Base-by-base conservation (phyloP, 2,113 vertebrate species). In the Symphodus melops region DNA sequence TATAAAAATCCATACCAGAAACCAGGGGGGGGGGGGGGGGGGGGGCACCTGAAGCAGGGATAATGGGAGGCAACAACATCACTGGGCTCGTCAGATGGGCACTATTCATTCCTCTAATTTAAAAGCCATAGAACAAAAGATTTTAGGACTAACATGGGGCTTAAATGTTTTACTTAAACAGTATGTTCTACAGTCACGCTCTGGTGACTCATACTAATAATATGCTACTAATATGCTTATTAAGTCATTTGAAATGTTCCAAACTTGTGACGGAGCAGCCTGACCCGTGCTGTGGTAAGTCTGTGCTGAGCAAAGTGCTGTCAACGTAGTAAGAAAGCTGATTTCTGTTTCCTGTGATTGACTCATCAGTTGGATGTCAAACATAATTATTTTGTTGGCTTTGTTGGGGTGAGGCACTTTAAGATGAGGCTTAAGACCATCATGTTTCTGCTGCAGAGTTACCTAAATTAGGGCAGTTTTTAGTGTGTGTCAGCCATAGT, bases 351-450 rank as follows among this genome's bases (percentile, higher is more conserved):
- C 68, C 68, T 76, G 62, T 74, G 65, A 79, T 89, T 89, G 91
- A 88, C 78, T 91, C 86, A 88, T 85, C 79, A 85, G 52, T 59
- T 59, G 52, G 51, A 68, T 60, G 60, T 89, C 85, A 87, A 86
- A 82, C 83, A 68, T 72, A 88, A 88, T 92, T 81, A 89, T 83
- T 84, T 86, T 79, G 72, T 86, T 68, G 61, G 58, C 39, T 88
- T 72, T 80, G 70, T 82, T 52, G 69, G 41, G 60, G 16, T 51
- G 68, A 28, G 78, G 70, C 28, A 55, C 70, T n/a, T n/a, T n/a
- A n/a, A n/a, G n/a, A 65, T 63, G 62, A 65, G 81, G 72, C 77
- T 83, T 82, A 67, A 79, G 64, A 84, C 69, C 72, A 82, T 88
- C 84, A 73, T 68, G 80, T 88, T 78, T 77, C 75, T 55, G 75